Base-by-base conservation (phyloP, 1,140 invertebrate genomes). In the Drosophila tropicalis region DNA sequence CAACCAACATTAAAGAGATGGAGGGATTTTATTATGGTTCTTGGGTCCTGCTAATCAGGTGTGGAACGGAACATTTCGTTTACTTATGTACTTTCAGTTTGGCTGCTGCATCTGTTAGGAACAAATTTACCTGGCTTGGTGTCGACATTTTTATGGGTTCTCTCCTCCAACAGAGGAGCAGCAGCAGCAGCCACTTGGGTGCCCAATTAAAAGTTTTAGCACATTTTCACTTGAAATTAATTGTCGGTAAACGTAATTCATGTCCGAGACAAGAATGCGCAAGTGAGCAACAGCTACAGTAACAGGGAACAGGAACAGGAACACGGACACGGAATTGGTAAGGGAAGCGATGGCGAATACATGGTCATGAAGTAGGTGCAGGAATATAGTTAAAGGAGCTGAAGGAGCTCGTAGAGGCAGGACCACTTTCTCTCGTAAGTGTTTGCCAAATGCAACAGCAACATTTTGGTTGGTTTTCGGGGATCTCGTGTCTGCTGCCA, bases 171-270 rank as follows among this genome's bases (percentile, higher is more conserved):
- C 36, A 39, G 34, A 12, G 34, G 34, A 36, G 36, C 12, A 39
- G 12, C 17, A 47, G 17, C 15, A 22, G 9, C 67, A 67, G 67
- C 67, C 83, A 83, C 84, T 89, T 87, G 84, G 56, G 29, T 65
- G 72, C 73, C 76, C 76, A 79, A 79, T 79, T 79, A 79, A 79
- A 79, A 79, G 76, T 87, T 87, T 87, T 89, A 89, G 85, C 84
- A 87, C 84, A 87, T 87, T 87, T 87, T 87, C 84, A 87, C 84
- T 87, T 80, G 84, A 89, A 87, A 87, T 89, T 87, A 87, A 87
- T 87, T 87, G 84, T 89, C 84, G 84, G 84, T 87, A 89, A 87
- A 87, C 84, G 84, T 87, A 87, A 87, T 87, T 87, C 83, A 87
- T 87, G 83, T 87, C 83, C 83, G 73, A 87, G 83, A 89, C 81